A percentile compares a stretch with the other conserved stretches of the same genome.
Evolutionary conservation across 2,888 invertebrate species (phyloP).

Genomic region (Pediacus dermestoides): DNA sequence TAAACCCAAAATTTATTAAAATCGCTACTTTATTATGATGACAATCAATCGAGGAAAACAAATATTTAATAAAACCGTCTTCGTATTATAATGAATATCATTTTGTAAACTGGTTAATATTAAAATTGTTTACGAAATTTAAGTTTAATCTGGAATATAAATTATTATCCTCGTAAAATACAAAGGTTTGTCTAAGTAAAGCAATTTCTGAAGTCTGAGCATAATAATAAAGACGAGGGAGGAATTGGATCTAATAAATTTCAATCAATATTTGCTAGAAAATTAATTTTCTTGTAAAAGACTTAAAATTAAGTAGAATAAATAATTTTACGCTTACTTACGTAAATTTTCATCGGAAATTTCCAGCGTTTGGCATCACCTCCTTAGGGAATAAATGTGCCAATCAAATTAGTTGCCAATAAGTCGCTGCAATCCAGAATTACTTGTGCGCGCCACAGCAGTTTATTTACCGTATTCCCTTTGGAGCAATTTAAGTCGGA

Average conservation of each 20-base stretch:
- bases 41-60: no score
- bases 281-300: constrained; percentile 24
- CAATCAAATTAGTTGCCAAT: constrained; percentile 40
- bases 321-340: constrained; percentile 30
- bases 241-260: constrained; percentile 17
- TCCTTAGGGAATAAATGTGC: constrained; percentile 35
- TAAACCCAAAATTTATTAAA: no score
- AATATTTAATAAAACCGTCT: no score
- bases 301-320: constrained; percentile 23
- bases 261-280: constrained; percentile 25
- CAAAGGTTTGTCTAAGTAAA: background rate
- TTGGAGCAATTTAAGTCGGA: constrained; percentile 31
- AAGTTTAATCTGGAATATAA: no score
- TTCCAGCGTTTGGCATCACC: constrained; percentile 22
- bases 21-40: no score
- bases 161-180: constrained; percentile 1
- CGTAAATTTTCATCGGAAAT: constrained; percentile 26
- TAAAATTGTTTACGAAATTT: no score
- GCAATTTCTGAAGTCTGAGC: constrained; percentile 4
- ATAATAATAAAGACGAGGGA: constrained; percentile 4
- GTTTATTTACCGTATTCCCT: constrained; percentile 34
- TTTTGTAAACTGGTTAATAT: no score
- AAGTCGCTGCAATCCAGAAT: constrained; percentile 29
- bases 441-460: constrained; percentile 29
- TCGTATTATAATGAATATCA: no score